Base-by-base conservation (phyloP, 1,140 invertebrate species). In the Heliconius eleuchia region DNA sequence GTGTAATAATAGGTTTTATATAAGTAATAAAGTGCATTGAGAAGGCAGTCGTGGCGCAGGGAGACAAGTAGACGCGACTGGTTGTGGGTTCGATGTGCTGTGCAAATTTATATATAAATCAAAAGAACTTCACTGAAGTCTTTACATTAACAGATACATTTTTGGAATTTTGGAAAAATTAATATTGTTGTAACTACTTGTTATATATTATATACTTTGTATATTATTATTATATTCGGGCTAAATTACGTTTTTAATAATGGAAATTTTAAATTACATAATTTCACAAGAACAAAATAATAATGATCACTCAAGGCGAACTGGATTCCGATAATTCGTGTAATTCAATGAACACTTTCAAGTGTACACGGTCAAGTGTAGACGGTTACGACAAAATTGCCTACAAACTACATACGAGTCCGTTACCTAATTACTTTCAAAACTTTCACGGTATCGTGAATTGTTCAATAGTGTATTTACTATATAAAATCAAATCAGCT, bases 291-390 rank as follows among this genome's bases (percentile, higher is more conserved):
- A 73, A 73, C 39, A 39, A 57, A 73, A 76, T 75, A 71, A 73
- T 80, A 73, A 71, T 76, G 52, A 55, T 46, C 52, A 76, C 23
- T 80, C 87, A 89, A 89, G 88, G 88, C 85, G 71, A 86, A 81
- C 86, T 78, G 81, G 81, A 88, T 86, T 86, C 82, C 81, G 75
- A 39, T 72, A 80, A 73, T 81, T 86, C 84, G 81, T 82, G 71
- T 57, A 70, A 76, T 80, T 52, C 39, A 76, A 84, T 80, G 82
- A 84, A 86, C 82, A 78, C 74, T 84, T 87, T 88, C 87, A 89
- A 89, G 87, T 86, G 81, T 87, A 84, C 57, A 84, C 84, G 86
- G 84, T 85, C 86, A 87, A 87, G 86, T 83, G 76, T 84, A 83
- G 66, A 11, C 23, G n/a, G 39, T 72, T 60, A 80, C 71, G 76